These are phyloP conservation scores for Microctenopoma lineatum DNA, from an alignment of 2,797 vertebrate genomes.

Conservation along the genomic window DNA sequence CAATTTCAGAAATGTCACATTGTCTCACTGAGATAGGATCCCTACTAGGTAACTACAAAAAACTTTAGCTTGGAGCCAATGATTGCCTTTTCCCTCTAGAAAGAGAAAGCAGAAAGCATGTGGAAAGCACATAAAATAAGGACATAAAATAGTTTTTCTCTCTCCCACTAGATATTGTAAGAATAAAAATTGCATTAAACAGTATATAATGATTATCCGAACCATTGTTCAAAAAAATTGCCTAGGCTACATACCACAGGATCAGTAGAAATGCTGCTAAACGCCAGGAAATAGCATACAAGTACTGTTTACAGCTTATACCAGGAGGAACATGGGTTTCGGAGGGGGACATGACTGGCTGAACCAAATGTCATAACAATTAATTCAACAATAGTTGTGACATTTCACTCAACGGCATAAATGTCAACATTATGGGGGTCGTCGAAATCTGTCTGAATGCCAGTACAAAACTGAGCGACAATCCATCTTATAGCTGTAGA, in stretches of 20 bases:
- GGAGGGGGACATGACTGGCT: background rate
- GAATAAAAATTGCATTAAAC: no score
- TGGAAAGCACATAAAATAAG: slow-evolving; percentile 13
- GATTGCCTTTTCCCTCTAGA: background rate
- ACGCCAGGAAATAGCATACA: background rate
- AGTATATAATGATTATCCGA: no score
- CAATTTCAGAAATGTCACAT: slow-evolving; percentile 28
- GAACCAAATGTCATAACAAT: background rate
- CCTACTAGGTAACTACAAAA: slow-evolving; percentile 24
- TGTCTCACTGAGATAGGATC: slow-evolving; percentile 17
- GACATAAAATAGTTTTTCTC: background rate
- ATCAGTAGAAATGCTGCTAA: background rate
- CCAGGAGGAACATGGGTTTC: no score
- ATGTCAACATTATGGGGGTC: background rate
- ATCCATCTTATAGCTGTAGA: background rate
- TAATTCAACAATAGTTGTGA: background rate
- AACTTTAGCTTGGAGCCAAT: background rate
- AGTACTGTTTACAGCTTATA: no score
- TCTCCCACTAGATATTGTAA: background rate
- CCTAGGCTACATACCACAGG: background rate
- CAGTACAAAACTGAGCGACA: background rate
- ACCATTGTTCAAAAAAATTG: no score
- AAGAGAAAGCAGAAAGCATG: no score
- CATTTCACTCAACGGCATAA: background rate
- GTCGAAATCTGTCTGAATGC: background rate